Percentiles rank a stretch among this genome's conserved stretches.
Conservation (phyloP, 2,113 vertebrate species). For the Coregonus clupeaformis region DNA sequence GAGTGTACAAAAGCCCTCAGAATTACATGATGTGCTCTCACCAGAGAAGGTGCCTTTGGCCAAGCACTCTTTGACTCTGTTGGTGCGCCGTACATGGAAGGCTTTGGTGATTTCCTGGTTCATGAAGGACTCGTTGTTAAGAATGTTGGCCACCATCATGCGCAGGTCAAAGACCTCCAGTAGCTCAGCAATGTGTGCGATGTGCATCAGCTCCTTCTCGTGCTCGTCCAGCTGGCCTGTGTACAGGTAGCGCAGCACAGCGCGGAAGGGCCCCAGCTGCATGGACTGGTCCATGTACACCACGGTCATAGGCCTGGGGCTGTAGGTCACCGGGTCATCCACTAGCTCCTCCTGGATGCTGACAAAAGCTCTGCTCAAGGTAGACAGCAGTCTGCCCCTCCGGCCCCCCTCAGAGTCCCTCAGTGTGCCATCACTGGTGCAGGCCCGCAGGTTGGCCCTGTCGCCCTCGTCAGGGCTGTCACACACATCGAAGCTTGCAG, state of each 20-base stretch:
- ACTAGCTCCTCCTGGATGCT: conserved; percentile 96
- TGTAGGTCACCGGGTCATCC: conserved; percentile 89
- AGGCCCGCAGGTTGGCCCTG: conserved; percentile 86
- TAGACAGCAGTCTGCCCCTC: conserved; percentile 83
- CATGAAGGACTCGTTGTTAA: conserved; percentile 99
- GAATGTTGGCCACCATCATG: conserved; percentile 99
- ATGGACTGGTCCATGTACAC: conserved; percentile 96
- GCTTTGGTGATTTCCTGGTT: conserved; percentile 99
- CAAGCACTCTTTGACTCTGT: conserved; percentile 96
- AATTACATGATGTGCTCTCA: conserved; percentile 53
- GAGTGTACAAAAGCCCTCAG: neutral
- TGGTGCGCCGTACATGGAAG: conserved; percentile 96
- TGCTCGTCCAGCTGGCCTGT: conserved; percentile 93
- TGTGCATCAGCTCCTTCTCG: conserved; percentile 95
- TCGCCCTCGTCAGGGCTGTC: conserved; percentile 86
- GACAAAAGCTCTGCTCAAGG: conserved; percentile 93
- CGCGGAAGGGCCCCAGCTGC: conserved; percentile 91
- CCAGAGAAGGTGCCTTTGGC: conserved; percentile 98
- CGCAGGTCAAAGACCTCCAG: conserved; percentile 97
- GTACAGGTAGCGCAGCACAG: conserved; percentile 94
- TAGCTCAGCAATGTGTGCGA: conserved; percentile 96
- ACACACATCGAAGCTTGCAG: conserved; percentile 94
- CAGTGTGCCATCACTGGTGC: conserved; percentile 93
- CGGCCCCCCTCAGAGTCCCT: conserved; percentile 74
- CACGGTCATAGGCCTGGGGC: conserved; percentile 89